Percentiles rank a stretch among this genome's conserved stretches.
Conservation (phyloP, 2,888 invertebrate species). For the Eilema griseolum region DNA sequence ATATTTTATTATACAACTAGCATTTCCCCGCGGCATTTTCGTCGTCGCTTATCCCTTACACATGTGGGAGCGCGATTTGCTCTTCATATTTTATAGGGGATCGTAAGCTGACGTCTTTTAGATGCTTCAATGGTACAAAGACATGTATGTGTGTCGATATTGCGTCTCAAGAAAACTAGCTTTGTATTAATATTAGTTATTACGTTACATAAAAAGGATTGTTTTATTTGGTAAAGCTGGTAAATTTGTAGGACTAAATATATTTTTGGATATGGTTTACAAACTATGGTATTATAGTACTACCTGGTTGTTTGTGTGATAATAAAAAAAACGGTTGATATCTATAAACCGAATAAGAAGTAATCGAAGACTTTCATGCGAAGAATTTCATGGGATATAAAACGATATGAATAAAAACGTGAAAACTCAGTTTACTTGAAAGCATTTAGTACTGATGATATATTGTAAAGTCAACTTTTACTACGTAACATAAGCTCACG, state of each 20-base stretch:
- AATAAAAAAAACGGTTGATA: too few relatives aligned
- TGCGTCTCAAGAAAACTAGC: conserved; percentile 2
- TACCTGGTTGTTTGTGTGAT: too few relatives aligned
- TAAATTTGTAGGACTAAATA: not conserved
- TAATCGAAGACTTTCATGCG: too few relatives aligned
- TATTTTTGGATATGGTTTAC: not conserved
- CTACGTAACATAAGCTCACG: too few relatives aligned
- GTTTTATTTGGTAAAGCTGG: not conserved
- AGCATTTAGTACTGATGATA: too few relatives aligned
- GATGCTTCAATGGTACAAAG: conserved; percentile 15
- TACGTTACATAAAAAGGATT: not conserved
- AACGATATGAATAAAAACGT: too few relatives aligned
- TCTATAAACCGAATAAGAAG: too few relatives aligned
- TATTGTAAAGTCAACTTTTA: too few relatives aligned
- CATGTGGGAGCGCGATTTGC: conserved; percentile 22
- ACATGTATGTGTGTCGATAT: conserved; percentile 13
- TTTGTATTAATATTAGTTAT: not conserved
- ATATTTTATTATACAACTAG: conserved; percentile 26
- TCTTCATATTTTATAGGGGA: conserved; percentile 27
- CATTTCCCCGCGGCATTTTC: conserved; percentile 23
- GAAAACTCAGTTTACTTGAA: too few relatives aligned
- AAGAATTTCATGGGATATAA: too few relatives aligned
- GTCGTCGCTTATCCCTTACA: conserved; percentile 23
- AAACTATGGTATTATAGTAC: too few relatives aligned
- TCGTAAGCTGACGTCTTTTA: conserved; percentile 23